Evolutionary conservation across 92 coral and sea anemone genomes (phyloP), one percentile per base, ranked within the genome.

Genomic region (Scolanthus callimorphus): DNA sequence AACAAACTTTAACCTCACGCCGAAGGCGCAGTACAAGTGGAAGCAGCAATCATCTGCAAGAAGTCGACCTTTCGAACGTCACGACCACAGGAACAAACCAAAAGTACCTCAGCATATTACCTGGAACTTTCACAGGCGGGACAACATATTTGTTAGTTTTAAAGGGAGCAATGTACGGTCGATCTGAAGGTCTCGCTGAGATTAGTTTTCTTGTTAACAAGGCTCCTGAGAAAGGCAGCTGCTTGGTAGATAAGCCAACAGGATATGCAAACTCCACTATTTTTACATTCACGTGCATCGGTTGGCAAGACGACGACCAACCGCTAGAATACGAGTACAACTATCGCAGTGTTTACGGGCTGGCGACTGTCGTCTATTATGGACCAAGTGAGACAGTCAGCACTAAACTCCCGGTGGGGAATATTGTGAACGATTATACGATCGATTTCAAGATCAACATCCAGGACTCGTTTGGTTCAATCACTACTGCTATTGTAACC

Each of bases 351-450:
- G 4, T 3, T 6, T 55, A 63, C 25, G 61, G 62, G 13, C 62
- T 48, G 4, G 51, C 31, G 37, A 57, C 70, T 11, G 24, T 60
- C 11, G 49, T 73, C 10, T 69, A 70, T 34, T 50, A 19, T 21
- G 69, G 51, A 22, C 10, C 4, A 1, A 60, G 51, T 4, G 66
- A 31, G 56, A 20, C 60, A 0, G 49, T 59, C 2, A 27, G 21
- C 2, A 25, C 65, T 4, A 69, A 63, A 25, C 69, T 80, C 11
- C 86, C 86, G 4, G 81, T 73, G 17, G 86, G 86, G 19, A 38
- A 80, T 43, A 21, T 62, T 1, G 9, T 31, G 3, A 45, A 65
- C 22, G 20, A 34, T 3, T 73, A 55, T 55, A 13, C 19, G 13
- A 62, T 52, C 21, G 49, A 3, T 8, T 19, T 72, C 20, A 20